Conservation (phyloP, 2,113 vertebrate genomes). For the Trichomycterus rosablanca region DNA sequence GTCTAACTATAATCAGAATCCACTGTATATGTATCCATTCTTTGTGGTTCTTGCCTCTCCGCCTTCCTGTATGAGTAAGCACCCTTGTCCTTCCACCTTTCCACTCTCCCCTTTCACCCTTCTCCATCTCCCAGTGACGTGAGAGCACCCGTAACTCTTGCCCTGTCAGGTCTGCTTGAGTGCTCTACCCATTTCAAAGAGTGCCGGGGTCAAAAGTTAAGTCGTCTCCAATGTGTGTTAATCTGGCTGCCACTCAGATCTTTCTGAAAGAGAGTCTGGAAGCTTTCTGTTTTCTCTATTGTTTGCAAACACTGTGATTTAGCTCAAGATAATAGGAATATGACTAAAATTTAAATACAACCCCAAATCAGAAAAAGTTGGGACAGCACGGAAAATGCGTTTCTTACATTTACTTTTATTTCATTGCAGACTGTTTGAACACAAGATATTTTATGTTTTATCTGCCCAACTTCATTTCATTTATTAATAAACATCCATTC, state of each 20-base stretch:
- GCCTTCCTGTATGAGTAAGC: not conserved
- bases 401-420: too few relatives aligned
- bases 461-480: too few relatives aligned
- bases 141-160: constrained; percentile 56
- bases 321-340: not conserved
- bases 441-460: too few relatives aligned
- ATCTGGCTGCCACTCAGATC: constrained; percentile 67
- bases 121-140: constrained; percentile 58
- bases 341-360: too few relatives aligned
- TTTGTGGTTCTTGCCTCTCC: constrained; percentile 35
- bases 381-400: too few relatives aligned
- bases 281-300: constrained; percentile 1
- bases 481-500: too few relatives aligned
- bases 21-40: too few relatives aligned
- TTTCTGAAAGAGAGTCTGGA: constrained; percentile 41
- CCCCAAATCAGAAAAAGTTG: too few relatives aligned
- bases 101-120: constrained; percentile 32
- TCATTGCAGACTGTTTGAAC: too few relatives aligned
- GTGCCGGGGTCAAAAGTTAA: constrained; percentile 72
- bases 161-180: constrained; percentile 70
- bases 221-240: constrained; percentile 75
- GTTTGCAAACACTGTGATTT: not conserved
- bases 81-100: constrained; percentile 19
- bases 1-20: too few relatives aligned
- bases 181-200: constrained; percentile 75